These are phyloP conservation scores for Synergus gifuensis DNA, from an alignment of 2,888 invertebrate genomes.

Conservation along the genomic window DNA sequence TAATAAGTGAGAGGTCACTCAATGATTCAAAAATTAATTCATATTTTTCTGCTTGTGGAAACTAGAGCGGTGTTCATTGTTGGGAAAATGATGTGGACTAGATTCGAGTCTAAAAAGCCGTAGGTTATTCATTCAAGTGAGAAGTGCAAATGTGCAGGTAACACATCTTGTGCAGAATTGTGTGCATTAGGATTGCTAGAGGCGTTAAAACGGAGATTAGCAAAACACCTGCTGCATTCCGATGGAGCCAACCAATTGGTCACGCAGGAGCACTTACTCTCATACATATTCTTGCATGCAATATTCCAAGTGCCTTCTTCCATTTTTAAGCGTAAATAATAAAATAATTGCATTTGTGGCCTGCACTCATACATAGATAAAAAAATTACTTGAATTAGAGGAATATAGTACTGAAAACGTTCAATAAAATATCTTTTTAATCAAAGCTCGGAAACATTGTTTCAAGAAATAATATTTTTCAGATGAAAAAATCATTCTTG, in stretches of 20 bases:
- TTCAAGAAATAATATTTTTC: too few relatives aligned
- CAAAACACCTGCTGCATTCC: constrained; percentile 34
- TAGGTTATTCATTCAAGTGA: constrained; percentile 31
- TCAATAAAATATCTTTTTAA: too few relatives aligned
- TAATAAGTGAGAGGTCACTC: constrained; percentile 29
- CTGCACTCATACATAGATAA: too few relatives aligned
- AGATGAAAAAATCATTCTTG: too few relatives aligned
- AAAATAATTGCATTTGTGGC: background rate
- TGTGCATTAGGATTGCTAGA: constrained; percentile 11
- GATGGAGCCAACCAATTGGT: constrained; percentile 26
- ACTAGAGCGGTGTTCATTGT: constrained; percentile 37
- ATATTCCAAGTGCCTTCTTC: constrained; percentile 1
- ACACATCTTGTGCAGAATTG: constrained; percentile 20
- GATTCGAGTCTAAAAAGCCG: constrained; percentile 16
- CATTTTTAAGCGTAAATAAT: background rate
- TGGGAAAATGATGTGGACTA: constrained; percentile 20
- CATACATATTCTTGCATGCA: background rate
- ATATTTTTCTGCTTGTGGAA: constrained; percentile 25
- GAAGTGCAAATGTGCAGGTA: constrained; percentile 7
- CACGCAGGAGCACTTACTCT: background rate
- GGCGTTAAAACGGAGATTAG: constrained; percentile 33
- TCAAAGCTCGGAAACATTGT: too few relatives aligned
- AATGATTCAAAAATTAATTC: constrained; percentile 20
- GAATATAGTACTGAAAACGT: too few relatives aligned
- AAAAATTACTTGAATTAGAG: too few relatives aligned